These are phyloP conservation scores for Tipula unca DNA, from an alignment of 2,888 invertebrate species.

Conservation along the genomic window DNA sequence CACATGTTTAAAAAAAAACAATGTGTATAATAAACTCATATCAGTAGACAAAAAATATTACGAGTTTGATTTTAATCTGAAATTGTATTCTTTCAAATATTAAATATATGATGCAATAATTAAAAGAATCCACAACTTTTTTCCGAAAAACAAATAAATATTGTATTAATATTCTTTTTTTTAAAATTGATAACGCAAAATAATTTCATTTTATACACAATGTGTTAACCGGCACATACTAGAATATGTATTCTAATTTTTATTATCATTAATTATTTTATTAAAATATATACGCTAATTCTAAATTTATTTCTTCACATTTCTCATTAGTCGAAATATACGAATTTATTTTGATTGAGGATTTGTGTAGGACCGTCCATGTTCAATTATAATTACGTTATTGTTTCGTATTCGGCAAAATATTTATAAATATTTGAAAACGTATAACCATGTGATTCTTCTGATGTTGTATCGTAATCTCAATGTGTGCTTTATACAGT, in stretches of 20 bases:
- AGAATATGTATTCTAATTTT: not conserved
- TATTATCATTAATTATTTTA: not conserved
- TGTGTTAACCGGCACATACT: not conserved
- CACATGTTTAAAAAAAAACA: not conserved
- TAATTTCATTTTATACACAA: not conserved
- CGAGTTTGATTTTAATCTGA: not conserved
- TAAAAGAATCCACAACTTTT: not conserved
- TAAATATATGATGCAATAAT: not conserved
- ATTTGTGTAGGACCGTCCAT: not conserved
- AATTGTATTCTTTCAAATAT: not conserved
- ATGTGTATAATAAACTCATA: not conserved
- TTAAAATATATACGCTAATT: not conserved
- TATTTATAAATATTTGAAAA: not conserved
- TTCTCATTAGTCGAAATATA: not conserved
- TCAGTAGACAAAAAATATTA: not conserved
- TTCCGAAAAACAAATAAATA: not conserved
- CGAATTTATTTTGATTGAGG: not conserved
- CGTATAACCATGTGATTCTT: not conserved
- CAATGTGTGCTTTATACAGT: not conserved
- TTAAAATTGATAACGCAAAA: not conserved
- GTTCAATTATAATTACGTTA: not conserved
- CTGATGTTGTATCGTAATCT: not conserved
- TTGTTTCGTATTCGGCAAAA: not conserved
- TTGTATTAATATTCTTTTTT: not conserved
- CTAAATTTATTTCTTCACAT: not conserved